Evolutionary conservation across 2,797 vertebrate genomes (phyloP).

Genomic region (Poeciliopsis presidionis): DNA sequence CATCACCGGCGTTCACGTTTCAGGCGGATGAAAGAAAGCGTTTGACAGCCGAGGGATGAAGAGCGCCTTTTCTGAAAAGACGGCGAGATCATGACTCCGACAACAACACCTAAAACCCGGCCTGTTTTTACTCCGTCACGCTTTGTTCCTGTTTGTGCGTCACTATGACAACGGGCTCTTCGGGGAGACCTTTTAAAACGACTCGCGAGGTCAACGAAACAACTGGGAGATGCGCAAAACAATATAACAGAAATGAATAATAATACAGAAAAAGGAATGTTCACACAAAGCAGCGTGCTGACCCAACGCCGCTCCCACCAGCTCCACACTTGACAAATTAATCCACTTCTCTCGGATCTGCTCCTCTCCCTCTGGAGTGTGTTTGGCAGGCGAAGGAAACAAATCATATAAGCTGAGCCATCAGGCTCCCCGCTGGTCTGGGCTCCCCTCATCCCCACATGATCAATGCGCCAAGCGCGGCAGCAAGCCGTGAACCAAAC

Average conservation of each 20-base stretch:
- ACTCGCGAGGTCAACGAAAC: conserved; percentile 32
- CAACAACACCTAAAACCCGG: conserved; percentile 49
- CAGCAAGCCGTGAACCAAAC: conserved; percentile 7
- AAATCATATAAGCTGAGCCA: conserved; percentile 45
- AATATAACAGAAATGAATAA: background rate
- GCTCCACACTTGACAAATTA: conserved; percentile 34
- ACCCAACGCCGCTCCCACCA: conserved; percentile 20
- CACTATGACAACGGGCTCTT: conserved; percentile 66
- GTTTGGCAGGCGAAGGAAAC: conserved; percentile 49
- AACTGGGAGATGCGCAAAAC: background rate
- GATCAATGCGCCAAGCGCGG: conserved; percentile 18
- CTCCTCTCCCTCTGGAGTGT: conserved; percentile 40
- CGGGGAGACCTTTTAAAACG: conserved; percentile 43
- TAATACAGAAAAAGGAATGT: background rate
- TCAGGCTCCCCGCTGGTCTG: conserved; percentile 43
- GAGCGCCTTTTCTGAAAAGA: conserved; percentile 25
- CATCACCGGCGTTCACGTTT: background rate
- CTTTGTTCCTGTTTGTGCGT: conserved; percentile 52
- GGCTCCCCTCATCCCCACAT: conserved; percentile 23
- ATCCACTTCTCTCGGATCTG: conserved; percentile 37
- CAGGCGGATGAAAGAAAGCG: conserved; percentile 2
- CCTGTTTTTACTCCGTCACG: conserved; percentile 35
- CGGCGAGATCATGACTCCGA: conserved; percentile 42
- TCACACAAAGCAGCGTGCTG: conserved; percentile 9
- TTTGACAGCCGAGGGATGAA: conserved; percentile 16